phyloP scores from a whole-genome alignment of 2,797 vertebrate genomes.

The Liasis olivaceus region DNA sequence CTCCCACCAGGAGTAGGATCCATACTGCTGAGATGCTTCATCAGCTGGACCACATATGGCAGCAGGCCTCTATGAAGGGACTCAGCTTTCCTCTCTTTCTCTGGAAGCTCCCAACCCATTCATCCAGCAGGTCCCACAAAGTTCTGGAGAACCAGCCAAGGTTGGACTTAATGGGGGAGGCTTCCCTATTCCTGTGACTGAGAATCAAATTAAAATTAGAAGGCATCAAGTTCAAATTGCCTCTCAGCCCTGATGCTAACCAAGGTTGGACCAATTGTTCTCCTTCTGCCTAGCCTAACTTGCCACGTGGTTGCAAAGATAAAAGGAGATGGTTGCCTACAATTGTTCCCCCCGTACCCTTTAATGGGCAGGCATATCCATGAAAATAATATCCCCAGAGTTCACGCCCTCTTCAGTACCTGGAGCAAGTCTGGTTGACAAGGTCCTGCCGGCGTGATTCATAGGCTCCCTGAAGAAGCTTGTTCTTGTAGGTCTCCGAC shows the following conservation, averaged over 20 bases:
- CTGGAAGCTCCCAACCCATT: background rate
- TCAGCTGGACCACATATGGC: background rate
- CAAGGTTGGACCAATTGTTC: background rate
- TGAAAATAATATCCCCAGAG: background rate
- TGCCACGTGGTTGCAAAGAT: background rate
- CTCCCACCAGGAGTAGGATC: background rate
- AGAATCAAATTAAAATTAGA: background rate
- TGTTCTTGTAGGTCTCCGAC: conserved; percentile 83
- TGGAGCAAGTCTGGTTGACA: conserved; percentile 85
- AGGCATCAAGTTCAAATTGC: background rate
- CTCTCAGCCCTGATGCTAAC: background rate
- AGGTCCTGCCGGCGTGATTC: conserved; percentile 84
- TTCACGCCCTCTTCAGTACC: conserved; percentile 70
- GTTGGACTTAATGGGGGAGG: background rate
- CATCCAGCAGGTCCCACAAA: background rate
- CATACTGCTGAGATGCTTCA: background rate
- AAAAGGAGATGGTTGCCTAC: background rate
- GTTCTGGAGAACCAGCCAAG: background rate
- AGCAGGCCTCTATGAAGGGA: background rate
- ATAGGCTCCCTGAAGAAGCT: conserved; percentile 82
- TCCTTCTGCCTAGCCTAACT: background rate
- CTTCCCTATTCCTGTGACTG: background rate
- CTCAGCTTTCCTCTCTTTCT: background rate
- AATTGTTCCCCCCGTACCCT: background rate
- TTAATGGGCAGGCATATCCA: background rate